phyloP scores from a whole-genome alignment of 2,113 vertebrate genomes.

The Xyrauchen texanus region DNA sequence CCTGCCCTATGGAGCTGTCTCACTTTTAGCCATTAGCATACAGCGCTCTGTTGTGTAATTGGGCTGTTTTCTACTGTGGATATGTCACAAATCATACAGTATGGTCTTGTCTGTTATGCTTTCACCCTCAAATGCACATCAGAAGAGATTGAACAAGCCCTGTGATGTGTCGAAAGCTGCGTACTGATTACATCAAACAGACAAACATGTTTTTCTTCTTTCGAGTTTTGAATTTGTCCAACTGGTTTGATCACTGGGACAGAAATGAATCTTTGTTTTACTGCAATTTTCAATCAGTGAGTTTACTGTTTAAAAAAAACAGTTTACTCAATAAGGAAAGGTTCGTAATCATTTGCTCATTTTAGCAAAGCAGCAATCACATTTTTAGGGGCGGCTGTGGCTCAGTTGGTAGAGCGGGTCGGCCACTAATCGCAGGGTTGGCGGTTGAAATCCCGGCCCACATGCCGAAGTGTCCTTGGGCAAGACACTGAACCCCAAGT shows the following conservation, averaged over 20 bases:
- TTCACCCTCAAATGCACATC: background rate
- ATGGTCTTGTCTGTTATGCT: conserved; percentile 18
- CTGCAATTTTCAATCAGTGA: background rate
- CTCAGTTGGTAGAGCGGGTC: no score
- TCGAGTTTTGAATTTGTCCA: background rate
- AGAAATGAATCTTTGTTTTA: background rate
- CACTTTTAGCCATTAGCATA: conserved; percentile 1
- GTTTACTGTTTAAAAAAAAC: background rate
- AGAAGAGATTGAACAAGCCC: conserved; percentile 7
- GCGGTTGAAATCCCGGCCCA: no score
- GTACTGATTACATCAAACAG: background rate
- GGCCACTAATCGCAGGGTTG: no score
- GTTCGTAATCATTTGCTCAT: no score
- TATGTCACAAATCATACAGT: conserved; percentile 15
- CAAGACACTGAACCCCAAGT: no score
- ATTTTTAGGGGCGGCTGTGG: no score
- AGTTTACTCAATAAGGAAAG: no score
- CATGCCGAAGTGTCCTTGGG: no score
- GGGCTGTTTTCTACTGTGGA: conserved; percentile 34
- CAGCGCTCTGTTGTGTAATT: conserved; percentile 21
- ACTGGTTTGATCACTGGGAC: background rate
- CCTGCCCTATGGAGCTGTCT: background rate
- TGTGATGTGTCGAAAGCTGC: background rate
- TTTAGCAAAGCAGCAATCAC: no score
- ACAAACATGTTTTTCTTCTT: background rate